Base-by-base conservation (phyloP, 2,888 invertebrate genomes). In the Phragmatobia fuliginosa region DNA sequence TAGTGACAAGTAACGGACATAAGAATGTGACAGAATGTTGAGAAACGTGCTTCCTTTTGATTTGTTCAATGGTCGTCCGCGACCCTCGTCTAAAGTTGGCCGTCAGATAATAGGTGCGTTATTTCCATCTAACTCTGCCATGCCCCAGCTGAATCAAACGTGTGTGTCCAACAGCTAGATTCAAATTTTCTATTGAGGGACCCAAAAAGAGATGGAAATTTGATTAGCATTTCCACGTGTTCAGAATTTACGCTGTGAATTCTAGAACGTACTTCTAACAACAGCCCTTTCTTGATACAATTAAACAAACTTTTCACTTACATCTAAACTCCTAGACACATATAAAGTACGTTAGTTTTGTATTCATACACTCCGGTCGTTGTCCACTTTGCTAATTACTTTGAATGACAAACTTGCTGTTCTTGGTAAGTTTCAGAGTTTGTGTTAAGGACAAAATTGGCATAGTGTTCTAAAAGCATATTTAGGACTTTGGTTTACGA, bases 351-450 rank as follows among this genome's bases (percentile, higher is more conserved):
- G 56, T 56, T 56, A 56, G 28, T 28, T 25, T 5, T 28, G 56
- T 28, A 28, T 28, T 6, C 6, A 52, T 25, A 52, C 28, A 56
- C 25, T n/a, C 10, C 21, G 28, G 7, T 56, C 56, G 52, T 49
- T 10, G 52, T 56, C 56, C 56, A 56, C 56, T 56, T 56, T 56
- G 56, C 56, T 56, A 56, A 56, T 56, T 56, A 56, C 56, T 56
- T 56, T 28, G 16, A 28, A 28, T 28, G 56, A 25, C 56, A 28
- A 28, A 56, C 56, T 56, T 56, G 16, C 56, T 28, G 1, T 56
- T 56, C 28, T 16, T 28, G 56, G 28, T 5, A 28, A 56, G 25
- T 28, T 56, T 56, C 28, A 56, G 28, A 56, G 31, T 60, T 11
- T 58, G n/a, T 18, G 11, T 56, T 25, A 1, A 56, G 16, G 16